Conservation (phyloP, 2,797 vertebrate genomes). For the Esox masquinongy region DNA sequence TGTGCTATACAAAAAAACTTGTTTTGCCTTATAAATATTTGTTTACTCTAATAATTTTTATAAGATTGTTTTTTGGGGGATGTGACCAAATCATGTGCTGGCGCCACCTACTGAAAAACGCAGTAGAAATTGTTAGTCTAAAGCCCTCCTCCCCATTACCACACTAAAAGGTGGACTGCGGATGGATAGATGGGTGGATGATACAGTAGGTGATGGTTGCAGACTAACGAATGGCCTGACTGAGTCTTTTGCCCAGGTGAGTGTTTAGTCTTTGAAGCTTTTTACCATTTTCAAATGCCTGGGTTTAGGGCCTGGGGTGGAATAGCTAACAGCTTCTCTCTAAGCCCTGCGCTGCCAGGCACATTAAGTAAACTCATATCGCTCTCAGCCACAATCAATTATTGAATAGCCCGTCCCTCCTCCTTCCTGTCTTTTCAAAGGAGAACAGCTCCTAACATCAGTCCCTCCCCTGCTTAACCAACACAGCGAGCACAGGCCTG, state of each 20-base stretch:
- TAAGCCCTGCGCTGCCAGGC: constrained; percentile 76
- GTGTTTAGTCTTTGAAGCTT: constrained; percentile 10
- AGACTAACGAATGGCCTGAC: constrained; percentile 13
- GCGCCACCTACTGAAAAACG: too few relatives aligned
- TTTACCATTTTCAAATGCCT: constrained; percentile 41
- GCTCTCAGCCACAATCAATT: constrained; percentile 83
- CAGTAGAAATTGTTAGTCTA: too few relatives aligned
- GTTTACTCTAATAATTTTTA: too few relatives aligned
- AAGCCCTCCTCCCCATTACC: neutral
- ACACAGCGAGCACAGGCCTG: constrained; percentile 2
- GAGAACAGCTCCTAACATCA: constrained; percentile 54
- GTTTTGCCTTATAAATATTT: too few relatives aligned
- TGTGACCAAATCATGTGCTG: too few relatives aligned
- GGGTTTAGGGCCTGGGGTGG: constrained; percentile 68
- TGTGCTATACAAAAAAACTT: too few relatives aligned
- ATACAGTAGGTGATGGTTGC: neutral
- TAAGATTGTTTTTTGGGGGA: too few relatives aligned
- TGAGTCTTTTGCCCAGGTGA: constrained; percentile 38
- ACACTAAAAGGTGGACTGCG: constrained; percentile 14
- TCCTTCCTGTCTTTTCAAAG: constrained; percentile 58
- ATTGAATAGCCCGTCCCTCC: constrained; percentile 64
- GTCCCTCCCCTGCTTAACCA: constrained; percentile 11
- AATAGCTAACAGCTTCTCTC: constrained; percentile 75
- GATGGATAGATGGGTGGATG: constrained; percentile 19
- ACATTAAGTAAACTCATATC: constrained; percentile 86